Evolutionary conservation across 1,140 invertebrate species (phyloP).

Genomic region (Brachionus manjavacas): DNA sequence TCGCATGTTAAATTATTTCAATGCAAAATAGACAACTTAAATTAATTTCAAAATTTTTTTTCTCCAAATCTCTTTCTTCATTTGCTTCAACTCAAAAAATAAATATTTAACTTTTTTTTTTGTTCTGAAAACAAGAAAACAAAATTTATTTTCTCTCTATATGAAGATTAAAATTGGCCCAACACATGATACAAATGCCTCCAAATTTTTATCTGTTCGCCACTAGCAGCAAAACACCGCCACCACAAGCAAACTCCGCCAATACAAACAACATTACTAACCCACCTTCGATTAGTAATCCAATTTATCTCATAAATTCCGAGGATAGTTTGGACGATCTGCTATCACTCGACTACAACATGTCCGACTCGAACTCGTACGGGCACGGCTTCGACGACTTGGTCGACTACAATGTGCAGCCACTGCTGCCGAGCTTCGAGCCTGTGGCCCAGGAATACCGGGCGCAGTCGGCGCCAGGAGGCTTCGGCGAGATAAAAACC

Average conservation of each 20-base stretch:
- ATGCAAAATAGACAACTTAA: conserved; percentile 29
- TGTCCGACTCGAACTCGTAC: neutral
- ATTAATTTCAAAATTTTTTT: conserved; percentile 35
- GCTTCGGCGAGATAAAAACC: neutral
- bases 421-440: neutral
- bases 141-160: neutral
- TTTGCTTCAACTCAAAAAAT: neutral
- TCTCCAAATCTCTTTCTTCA: neutral
- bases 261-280: neutral
- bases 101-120: conserved; percentile 37
- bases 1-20: conserved; percentile 31
- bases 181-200: conserved; percentile 35
- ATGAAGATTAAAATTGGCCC: neutral
- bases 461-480: neutral
- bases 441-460: neutral
- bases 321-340: neutral
- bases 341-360: neutral
- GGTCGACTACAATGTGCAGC: neutral
- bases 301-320: neutral
- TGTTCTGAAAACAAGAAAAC: conserved; percentile 24
- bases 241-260: neutral
- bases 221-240: neutral
- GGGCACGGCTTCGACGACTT: neutral
- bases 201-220: neutral
- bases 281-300: neutral